Evolutionary conservation across 2,888 invertebrate genomes (phyloP), one percentile per base, ranked within the genome.

Genomic region (Hirtodrosophila histrioides): DNA sequence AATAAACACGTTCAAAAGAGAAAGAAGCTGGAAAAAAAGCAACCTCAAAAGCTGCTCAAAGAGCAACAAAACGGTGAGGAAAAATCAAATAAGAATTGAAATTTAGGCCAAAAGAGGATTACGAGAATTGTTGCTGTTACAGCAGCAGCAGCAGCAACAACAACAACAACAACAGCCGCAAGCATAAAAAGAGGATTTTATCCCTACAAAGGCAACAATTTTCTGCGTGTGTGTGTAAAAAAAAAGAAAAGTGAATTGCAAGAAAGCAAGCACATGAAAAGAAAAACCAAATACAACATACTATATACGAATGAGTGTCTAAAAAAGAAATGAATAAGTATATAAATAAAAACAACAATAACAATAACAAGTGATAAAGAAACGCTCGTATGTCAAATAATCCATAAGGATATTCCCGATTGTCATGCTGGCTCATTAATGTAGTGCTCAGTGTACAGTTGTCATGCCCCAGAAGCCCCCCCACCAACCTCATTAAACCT

Each of bases 21-120:
- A 53, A 55, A 23, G 43, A 24, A 24, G 12, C n/a, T 39, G 37
- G 39, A 40, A 35, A 49, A 51, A 43, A 66, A 55, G 65, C 36
- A 55, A 74, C 44, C 6, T 27, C 27, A 49, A 56, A 71, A 50
- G 37, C 44, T 40, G 44, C 40, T 57, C 55, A 45, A 66, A 61
- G 39, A 61, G 45, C 61, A 75, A 12, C 35, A 50, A 36, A 53
- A 67, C 64, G 58, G 64, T 62, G 87, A 57, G 62, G 49, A 69
- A 67, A 74, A 67, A 73, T 61, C 72, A 76, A 79, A 79, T 66
- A 67, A 63, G 72, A 85, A 85, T 82, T 78, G 75, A 85, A 88
- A 88, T 85, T 86, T 81, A 67, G 84, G 87, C 75, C 84, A 72
- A 84, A 88, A 84, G 88, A 82, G 88, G 88, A 84, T 84, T 84